phyloP scores from a whole-genome alignment of 2,113 vertebrate species.

The Strix aluco region DNA sequence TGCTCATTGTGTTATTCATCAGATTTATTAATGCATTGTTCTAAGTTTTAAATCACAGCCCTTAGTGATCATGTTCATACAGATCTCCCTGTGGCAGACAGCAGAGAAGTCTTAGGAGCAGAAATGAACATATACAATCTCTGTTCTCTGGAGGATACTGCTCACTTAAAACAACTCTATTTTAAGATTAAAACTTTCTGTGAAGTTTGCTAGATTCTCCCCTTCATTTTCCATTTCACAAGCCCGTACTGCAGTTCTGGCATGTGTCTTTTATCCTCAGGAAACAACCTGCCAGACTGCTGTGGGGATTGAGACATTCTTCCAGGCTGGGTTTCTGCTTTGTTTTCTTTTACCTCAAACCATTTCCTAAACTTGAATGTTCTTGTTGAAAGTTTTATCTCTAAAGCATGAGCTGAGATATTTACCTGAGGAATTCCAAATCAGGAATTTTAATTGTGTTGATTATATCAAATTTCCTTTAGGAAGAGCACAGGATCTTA shows the following conservation, averaged over 20 bases:
- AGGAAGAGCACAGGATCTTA: neutral
- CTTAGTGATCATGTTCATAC: neutral
- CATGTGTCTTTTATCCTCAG: neutral
- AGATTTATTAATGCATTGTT: slow-evolving; percentile 56
- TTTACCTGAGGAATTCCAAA: neutral
- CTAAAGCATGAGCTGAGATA: neutral
- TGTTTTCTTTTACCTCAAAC: neutral
- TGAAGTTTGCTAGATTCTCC: neutral
- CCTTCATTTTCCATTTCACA: neutral
- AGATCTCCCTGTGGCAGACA: neutral
- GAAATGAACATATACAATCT: neutral
- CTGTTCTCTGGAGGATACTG: neutral
- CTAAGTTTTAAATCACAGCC: slow-evolving; percentile 11
- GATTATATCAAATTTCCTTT: neutral
- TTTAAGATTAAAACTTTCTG: neutral
- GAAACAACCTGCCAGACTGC: neutral
- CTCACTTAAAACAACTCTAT: neutral
- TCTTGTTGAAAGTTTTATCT: neutral
- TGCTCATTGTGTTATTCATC: slow-evolving; percentile 33
- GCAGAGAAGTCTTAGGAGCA: neutral
- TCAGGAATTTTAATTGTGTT: neutral
- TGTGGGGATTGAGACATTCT: neutral
- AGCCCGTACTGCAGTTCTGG: neutral
- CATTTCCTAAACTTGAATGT: neutral
- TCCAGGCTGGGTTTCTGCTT: neutral